Base-by-base conservation (phyloP, 2,797 vertebrate species). In the Pelobates cultripes region DNA sequence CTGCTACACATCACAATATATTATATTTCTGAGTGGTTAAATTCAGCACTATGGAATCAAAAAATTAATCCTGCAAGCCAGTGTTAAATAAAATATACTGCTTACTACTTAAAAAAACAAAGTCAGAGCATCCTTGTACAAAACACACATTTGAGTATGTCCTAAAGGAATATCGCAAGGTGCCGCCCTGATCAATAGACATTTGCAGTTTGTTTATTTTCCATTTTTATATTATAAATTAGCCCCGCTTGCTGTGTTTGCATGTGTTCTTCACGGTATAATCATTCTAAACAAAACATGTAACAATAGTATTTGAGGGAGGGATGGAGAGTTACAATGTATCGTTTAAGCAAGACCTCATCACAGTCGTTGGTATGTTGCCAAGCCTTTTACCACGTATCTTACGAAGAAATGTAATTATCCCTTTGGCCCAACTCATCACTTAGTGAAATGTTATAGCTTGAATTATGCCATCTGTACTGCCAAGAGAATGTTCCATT, bases 251-350 rank as follows among this genome's bases (percentile, higher is more conserved):
- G 28, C 68, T 15, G 13, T 44, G 28, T 2, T 15, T 67, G 10
- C 64, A 68, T 55, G 40, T 68, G 63, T n/a, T n/a, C 57, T 75
- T 43, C 13, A 15, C 12, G 40, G 64, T 60, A 57, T 43, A 64
- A 71, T 47, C 43, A 64, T 47, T 51, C 40, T 6, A 61, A 17
- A 28, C 69, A 71, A 79, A 70, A 70, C 67, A 71, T 40, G 40
- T 3, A 14, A 40, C 28, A 14, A n/a, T 61, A 40, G 28, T 0
- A 60, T 60, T 8, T 7, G 41, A 13, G 53, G 72, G 40, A 43
- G 41, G 72, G 28, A 43, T 14, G 72, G 28, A 70, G n/a, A 45
- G 68, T 14, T 43, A 15, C 41, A 61, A 28, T n/a, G 42, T 17
- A 74, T 57, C 41, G 28, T 10, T n/a, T 70, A 47, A 66, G 12